A percentile compares a stretch with the other conserved stretches of the same genome.
Conservation (phyloP, 1,140 invertebrate species). For the Dinothrombium tinctorium region DNA sequence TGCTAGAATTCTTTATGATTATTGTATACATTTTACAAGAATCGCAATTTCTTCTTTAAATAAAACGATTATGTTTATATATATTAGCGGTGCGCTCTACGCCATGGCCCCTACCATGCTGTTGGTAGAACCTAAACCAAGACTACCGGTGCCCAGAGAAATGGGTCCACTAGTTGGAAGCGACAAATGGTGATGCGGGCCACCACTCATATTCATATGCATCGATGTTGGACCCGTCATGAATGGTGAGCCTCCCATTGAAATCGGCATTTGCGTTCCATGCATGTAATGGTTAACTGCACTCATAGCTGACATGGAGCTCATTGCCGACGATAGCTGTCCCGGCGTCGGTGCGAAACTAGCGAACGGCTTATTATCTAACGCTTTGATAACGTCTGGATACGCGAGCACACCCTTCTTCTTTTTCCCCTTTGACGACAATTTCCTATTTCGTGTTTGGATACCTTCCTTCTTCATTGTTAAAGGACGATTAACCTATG, state of each 20-base stretch:
- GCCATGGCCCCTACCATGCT: slow-evolving; percentile 12
- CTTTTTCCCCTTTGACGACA: slow-evolving; percentile 13
- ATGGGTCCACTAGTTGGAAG: slow-evolving; percentile 2
- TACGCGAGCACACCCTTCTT: slow-evolving; percentile 9
- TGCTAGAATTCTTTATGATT: too few relatives aligned
- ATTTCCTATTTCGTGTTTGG: slow-evolving; percentile 78
- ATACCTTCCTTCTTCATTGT: slow-evolving; percentile 94
- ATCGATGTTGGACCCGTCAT: background rate
- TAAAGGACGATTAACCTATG: slow-evolving; percentile 37
- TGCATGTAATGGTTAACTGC: slow-evolving; percentile 12
- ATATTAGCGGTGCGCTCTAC: too few relatives aligned
- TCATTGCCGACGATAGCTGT: slow-evolving; percentile 10
- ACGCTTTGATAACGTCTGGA: slow-evolving; percentile 9
- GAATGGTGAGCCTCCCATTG: slow-evolving; percentile 1
- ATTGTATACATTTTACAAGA: too few relatives aligned
- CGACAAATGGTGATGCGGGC: slow-evolving; percentile 4
- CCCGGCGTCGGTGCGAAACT: slow-evolving; percentile 1
- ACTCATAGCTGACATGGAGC: slow-evolving; percentile 12
- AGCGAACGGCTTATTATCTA: slow-evolving; percentile 8
- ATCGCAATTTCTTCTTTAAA: too few relatives aligned
- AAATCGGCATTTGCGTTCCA: background rate
- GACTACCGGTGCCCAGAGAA: slow-evolving; percentile 2
- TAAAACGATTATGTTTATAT: too few relatives aligned
- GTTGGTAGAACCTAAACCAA: slow-evolving; percentile 1
- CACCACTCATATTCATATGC: slow-evolving; percentile 1